Evolutionary conservation across 2,888 invertebrate species (phyloP).

Genomic region (Calameuta idolon): DNA sequence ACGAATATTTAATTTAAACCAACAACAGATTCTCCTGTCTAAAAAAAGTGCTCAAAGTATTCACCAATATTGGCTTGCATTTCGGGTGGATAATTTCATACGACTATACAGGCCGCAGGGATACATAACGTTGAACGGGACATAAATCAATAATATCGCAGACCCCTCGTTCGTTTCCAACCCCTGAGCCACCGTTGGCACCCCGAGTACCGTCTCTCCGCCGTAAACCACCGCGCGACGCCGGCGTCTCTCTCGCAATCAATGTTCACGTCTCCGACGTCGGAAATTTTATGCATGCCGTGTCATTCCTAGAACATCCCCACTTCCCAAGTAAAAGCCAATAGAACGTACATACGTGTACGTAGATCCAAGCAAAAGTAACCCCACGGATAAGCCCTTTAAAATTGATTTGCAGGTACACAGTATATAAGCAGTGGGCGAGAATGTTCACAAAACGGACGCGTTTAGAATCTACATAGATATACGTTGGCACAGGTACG

Average conservation of each 20-base stretch:
- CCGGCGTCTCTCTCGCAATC: constrained; percentile 61
- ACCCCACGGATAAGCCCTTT: neutral
- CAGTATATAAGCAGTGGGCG: neutral
- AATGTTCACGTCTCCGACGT: constrained; percentile 60
- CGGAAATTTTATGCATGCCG: constrained; percentile 19
- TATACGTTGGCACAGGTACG: neutral
- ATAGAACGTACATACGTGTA: neutral
- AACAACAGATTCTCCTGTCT: neutral
- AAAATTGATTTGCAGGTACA: neutral
- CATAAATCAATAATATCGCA: constrained; percentile 74
- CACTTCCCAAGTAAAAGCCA: neutral
- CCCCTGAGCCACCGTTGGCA: constrained; percentile 51
- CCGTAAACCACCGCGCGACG: constrained; percentile 47
- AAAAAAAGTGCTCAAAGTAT: neutral
- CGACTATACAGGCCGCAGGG: constrained; percentile 42
- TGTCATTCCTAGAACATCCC: neutral
- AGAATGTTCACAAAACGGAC: neutral
- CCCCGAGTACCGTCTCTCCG: constrained; percentile 40
- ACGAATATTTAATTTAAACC: neutral
- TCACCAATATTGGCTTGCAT: constrained; percentile 18
- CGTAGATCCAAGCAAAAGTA: neutral
- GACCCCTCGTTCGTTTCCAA: constrained; percentile 59
- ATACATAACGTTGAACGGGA: constrained; percentile 65
- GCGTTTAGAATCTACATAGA: neutral
- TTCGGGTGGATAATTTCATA: constrained; percentile 48